Evolutionary conservation across 2,113 vertebrate genomes (phyloP).

Genomic region (Nannobrachium achirus): DNA sequence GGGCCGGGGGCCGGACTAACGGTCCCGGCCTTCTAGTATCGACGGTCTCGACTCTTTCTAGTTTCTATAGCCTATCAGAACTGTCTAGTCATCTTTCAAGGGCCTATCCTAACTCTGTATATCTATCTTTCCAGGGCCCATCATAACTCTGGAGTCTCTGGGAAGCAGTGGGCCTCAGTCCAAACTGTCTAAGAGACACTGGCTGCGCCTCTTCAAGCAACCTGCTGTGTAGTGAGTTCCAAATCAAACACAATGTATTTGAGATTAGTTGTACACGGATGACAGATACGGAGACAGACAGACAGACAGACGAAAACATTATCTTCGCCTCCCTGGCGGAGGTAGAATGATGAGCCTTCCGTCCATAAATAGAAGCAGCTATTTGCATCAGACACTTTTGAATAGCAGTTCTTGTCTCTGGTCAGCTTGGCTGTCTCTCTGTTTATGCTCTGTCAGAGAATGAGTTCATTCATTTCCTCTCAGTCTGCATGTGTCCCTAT

Average conservation of each 20-base stretch:
- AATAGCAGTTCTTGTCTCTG: neutral
- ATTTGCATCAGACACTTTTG: neutral
- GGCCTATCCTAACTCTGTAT: no score
- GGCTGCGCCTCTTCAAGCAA: constrained; percentile 89
- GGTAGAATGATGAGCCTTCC: no score
- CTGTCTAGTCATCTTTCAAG: no score
- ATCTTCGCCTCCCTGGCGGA: no score
- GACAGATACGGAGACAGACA: no score
- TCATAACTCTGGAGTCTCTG: constrained; percentile 83
- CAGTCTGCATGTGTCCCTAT: neutral
- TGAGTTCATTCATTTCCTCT: constrained; percentile 7
- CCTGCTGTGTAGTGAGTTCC: constrained; percentile 90
- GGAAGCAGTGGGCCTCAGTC: constrained; percentile 76
- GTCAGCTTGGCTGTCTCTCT: neutral
- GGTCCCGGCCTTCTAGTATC: no score
- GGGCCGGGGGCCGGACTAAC: no score
- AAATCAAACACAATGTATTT: neutral
- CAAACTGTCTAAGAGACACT: constrained; percentile 85
- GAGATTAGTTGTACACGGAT: no score
- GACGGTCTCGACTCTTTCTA: no score
- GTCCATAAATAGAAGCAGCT: neutral
- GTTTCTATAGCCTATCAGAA: no score
- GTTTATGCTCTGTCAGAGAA: neutral
- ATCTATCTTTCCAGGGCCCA: constrained; percentile 77
- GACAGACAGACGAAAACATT: no score